Evolutionary conservation across 2,797 vertebrate species (phyloP).

Genomic region (Helicolenus hilgendorfi): DNA sequence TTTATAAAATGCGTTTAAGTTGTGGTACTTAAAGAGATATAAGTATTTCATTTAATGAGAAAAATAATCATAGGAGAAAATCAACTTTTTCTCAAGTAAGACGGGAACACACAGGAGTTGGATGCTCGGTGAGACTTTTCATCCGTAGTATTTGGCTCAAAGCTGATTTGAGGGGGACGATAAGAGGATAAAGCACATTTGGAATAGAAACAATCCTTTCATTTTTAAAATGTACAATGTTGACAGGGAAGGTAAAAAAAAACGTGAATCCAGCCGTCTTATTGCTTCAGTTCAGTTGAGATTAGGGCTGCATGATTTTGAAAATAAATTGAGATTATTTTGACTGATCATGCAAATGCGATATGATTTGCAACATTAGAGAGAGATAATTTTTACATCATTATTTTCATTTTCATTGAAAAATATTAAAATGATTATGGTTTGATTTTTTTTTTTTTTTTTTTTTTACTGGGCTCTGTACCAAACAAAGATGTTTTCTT

Average conservation of each 20-base stretch:
- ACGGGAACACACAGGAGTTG: not conserved
- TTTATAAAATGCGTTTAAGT: not conserved
- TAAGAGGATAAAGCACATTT: constrained; percentile 36
- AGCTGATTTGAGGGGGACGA: constrained; percentile 18
- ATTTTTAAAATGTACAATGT: not conserved
- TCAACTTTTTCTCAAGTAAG: not conserved
- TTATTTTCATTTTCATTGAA: too few relatives aligned
- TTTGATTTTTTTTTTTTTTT: too few relatives aligned
- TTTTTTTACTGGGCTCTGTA: too few relatives aligned
- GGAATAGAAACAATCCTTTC: not conserved
- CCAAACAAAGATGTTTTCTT: too few relatives aligned
- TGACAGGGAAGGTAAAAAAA: not conserved
- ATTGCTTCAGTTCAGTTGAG: not conserved
- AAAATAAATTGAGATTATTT: too few relatives aligned
- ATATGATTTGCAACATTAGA: too few relatives aligned
- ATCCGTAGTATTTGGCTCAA: not conserved
- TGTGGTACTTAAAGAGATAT: not conserved
- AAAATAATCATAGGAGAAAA: not conserved
- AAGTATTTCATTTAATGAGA: not conserved
- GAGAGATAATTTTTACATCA: too few relatives aligned
- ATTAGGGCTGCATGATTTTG: too few relatives aligned
- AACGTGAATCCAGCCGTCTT: not conserved
- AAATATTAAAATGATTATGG: too few relatives aligned
- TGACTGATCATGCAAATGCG: too few relatives aligned
- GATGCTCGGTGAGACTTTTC: not conserved